Evolutionary conservation across 2,797 vertebrate genomes (phyloP), one percentile per base, ranked within the genome.

Genomic region (Poecilia picta): DNA sequence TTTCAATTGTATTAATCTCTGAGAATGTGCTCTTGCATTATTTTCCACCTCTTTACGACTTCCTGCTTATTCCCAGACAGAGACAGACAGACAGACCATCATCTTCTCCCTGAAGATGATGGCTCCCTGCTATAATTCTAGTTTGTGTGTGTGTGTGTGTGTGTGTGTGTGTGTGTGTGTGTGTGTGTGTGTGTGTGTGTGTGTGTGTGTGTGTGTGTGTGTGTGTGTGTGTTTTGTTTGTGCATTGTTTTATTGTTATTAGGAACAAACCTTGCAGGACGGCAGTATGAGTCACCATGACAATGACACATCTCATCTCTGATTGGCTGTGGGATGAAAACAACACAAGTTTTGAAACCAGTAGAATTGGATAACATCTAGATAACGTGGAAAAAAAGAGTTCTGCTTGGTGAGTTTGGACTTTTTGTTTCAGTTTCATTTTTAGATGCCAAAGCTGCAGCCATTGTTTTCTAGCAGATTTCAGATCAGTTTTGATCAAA

Each of bases 281-380:
- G 1, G 84, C 8, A 8, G 89, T 33, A 72, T 75, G 81, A 74
- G 81, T 91, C 66, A 95, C 95, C 62, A 82, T 64, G 73, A 95
- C 62, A 45, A 94, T 70, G 6, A 94, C 87, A 81, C 95, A 96
- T 74, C 94, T 93, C 92, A 96, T 95, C 49, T 95, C 92, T 79
- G 95, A 96, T 81, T 96, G 95, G 81, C 95, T 95, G 80, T 57
- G 84, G 11, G 73, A 68, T 10, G 85, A 83, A 43, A 82, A 84
- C 25, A 66, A 33, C 59, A 76, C 51, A 28, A 2, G 36, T 25
- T 13, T 43, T 68, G 20, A 41, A 33, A 1, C 13, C 28, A 68
- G 12, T 15, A 43, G 3, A 43, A 13, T 41, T n/a, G n/a, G 8
- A 70, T 45, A n/a, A 5, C 6, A 43, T 70, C 66, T 6, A n/a